Base-by-base conservation (phyloP, 2,888 invertebrate genomes). In the Synergus japonicus region DNA sequence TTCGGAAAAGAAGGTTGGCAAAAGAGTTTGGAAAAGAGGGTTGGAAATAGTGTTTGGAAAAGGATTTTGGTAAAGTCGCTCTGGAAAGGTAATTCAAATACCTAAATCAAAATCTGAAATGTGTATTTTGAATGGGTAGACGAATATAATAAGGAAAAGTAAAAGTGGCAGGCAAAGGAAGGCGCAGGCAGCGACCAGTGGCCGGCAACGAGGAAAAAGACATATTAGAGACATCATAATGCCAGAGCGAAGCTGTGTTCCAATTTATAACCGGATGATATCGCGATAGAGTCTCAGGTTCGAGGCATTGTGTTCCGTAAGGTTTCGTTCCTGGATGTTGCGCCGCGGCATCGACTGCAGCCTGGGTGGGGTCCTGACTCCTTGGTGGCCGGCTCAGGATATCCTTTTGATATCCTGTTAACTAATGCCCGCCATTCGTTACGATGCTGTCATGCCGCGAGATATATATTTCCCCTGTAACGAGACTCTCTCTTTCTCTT, bases 351-450 rank as follows among this genome's bases (percentile, higher is more conserved):
- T 88, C 88, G 88, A 87, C 87, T 88, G 83, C 84, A 81, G 85
- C 88, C 83, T 90, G 91, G 91, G 91, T 91, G 91, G 90, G 91
- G 90, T 90, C 87, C 81, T 83, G 86, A 84, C 90, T 89, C 87
- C 90, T 91, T 89, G 92, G 92, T 92, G 92, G 91, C 90, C 91
- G 85, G 86, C 88, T 87, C 88, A 87, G 88, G 88, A 89, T 91
- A 91, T 92, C 90, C 91, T 91, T 92, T 92, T 92, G 92, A 92
- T 92, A 92, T 92, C 90, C 91, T 91, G 92, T 92, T 92, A 92
- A 92, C 92, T 92, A 92, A 92, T 92, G 91, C 88, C 90, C 84
- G 85, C 90, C 89, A 92, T 92, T 92, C 91, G 88, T 92, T 92
- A 91, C 88, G 88, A 89, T 90, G 79, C 85, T 84, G 83, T 82